Evolutionary conservation across 1,140 invertebrate genomes (phyloP), one percentile per base, ranked within the genome.

Genomic region (Palaemon carinicauda): DNA sequence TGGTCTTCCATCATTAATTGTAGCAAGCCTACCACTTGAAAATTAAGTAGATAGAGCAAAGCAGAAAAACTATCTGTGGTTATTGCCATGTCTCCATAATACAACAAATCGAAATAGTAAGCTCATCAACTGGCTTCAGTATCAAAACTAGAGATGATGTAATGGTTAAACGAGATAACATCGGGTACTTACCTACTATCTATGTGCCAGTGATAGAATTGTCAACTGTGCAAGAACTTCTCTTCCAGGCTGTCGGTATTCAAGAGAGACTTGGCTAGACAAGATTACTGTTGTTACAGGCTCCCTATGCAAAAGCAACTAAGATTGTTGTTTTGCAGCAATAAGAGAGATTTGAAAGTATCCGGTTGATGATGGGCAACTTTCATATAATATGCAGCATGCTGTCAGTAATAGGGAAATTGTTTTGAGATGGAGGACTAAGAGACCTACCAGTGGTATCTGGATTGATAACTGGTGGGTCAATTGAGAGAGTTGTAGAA

Each of bases 391-490:
- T n/a, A n/a, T 10, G 71, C 51, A 82, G 69, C 51, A 80, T 90
- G 17, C 81, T 90, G 17, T 84, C 83, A 52, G 73, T 52, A 24
- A 60, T 89, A n/a, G 87, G 89, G 15, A 90, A 90, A 85, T 27
- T 54, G 17, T 90, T 41, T 41, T 9, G 9, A 41, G 33, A 41
- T 3, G 88, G 82, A 3, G 75, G 88, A 90, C 80, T 50, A n/a
- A n/a, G n/a, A n/a, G n/a, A n/a, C n/a, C n/a, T 90, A 17, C 21
- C 82, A n/a, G 78, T 90, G 84, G 87, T 90, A 84, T 87, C 88
- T 29, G 89, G 82, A 7, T 87, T 90, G 5, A 29, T 90, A 41
- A 9, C 33, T 41, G 9, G 3, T 41, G 33, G 33, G 33, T 41
- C 33, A 41, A 9, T 41, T 41, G 33, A 41, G 3, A 41, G 33